phyloP scores from a whole-genome alignment of 2,888 invertebrate species.

The Leptinotarsa peninsularis region DNA sequence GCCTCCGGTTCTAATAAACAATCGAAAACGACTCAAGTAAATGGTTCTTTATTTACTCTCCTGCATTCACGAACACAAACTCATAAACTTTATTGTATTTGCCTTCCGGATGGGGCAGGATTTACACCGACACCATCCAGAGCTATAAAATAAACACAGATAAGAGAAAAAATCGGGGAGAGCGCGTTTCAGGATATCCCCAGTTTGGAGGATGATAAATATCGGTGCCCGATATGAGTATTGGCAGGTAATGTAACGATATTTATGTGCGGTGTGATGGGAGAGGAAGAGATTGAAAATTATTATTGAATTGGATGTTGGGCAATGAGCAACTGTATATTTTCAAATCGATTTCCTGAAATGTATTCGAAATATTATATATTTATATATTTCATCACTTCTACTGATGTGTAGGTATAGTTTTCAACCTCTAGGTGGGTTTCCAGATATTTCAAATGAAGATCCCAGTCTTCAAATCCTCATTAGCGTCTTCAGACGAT shows the following conservation, averaged over 20 bases:
- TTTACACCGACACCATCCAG: constrained; percentile 17
- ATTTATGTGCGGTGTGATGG: constrained; percentile 21
- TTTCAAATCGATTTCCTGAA: neutral
- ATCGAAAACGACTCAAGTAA: constrained; percentile 16
- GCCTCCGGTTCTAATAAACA: constrained; percentile 1
- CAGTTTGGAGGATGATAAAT: constrained; percentile 25
- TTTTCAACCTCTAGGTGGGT: too few species aligned
- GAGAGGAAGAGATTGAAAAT: neutral
- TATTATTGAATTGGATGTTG: neutral
- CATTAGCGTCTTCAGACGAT: too few species aligned
- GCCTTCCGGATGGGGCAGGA: constrained; percentile 19
- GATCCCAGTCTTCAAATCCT: too few species aligned
- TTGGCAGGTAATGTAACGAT: constrained; percentile 22
- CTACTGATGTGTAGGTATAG: too few species aligned
- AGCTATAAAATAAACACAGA: constrained; percentile 25
- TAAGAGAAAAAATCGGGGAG: constrained; percentile 25
- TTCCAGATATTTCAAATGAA: too few species aligned
- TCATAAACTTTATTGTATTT: constrained; percentile 22
- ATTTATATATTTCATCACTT: too few species aligned
- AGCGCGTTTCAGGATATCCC: constrained; percentile 27
- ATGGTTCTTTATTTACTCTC: constrained; percentile 12
- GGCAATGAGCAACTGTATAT: neutral
- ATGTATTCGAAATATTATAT: too few species aligned
- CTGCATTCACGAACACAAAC: constrained; percentile 16
- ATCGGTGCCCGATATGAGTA: constrained; percentile 6